phyloP scores from a whole-genome alignment of 2,888 invertebrate genomes.

The Tetanocera ferruginea region DNA sequence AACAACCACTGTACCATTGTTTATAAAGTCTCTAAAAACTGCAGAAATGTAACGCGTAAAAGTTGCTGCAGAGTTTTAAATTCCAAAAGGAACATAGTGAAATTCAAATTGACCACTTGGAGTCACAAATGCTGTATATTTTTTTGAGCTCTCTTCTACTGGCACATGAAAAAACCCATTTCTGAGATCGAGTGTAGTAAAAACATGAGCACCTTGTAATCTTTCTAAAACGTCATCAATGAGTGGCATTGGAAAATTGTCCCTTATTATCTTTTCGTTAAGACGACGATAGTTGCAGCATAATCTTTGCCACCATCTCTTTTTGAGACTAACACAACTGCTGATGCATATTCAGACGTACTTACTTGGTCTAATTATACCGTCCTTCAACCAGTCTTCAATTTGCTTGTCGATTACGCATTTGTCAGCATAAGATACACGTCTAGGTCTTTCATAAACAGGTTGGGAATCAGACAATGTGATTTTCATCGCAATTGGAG shows the following conservation, averaged over 20 bases:
- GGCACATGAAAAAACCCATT: constrained; percentile 53
- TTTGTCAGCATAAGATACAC: constrained; percentile 23
- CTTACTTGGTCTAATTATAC: constrained; percentile 37
- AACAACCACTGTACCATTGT: constrained; percentile 30
- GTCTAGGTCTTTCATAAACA: constrained; percentile 29
- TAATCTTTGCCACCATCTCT: constrained; percentile 34
- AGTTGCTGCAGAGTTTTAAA: constrained; percentile 32
- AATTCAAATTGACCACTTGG: constrained; percentile 51
- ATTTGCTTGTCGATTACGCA: constrained; percentile 27
- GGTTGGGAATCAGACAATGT: constrained; percentile 34
- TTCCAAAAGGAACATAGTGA: constrained; percentile 39
- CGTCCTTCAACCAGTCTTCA: constrained; percentile 23
- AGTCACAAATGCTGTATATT: constrained; percentile 53
- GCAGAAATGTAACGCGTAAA: constrained; percentile 44
- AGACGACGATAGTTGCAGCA: constrained; percentile 48
- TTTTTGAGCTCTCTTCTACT: constrained; percentile 46
- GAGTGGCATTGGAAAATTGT: constrained; percentile 47
- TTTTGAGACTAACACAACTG: constrained; percentile 7
- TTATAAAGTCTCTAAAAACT: constrained; percentile 41
- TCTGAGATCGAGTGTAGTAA: constrained; percentile 51
- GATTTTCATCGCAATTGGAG: constrained; percentile 44
- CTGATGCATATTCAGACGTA: constrained; percentile 30
- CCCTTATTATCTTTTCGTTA: constrained; percentile 46
- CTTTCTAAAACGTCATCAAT: constrained; percentile 46
- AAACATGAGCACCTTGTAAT: constrained; percentile 47